A percentile compares a stretch with the other conserved stretches of the same genome.
Evolutionary conservation across 2,797 vertebrate species (phyloP).

Genomic region (Coregonus ussuriensis): DNA sequence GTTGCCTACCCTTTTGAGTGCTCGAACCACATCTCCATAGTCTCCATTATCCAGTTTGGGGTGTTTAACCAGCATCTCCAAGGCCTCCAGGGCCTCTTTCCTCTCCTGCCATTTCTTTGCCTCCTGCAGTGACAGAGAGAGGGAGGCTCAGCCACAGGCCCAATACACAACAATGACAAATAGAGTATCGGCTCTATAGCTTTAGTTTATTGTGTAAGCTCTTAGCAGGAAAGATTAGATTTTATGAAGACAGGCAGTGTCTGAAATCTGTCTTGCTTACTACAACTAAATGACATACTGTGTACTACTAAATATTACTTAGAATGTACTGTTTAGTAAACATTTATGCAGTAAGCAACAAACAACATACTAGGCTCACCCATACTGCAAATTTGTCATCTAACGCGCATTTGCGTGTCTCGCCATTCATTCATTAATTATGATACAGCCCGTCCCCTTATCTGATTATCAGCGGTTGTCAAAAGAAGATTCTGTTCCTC

Average conservation of each 20-base stretch:
- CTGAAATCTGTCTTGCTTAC: not conserved
- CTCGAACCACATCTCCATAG: slow-evolving; percentile 92
- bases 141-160: too few relatives aligned
- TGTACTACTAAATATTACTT: not conserved
- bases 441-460: too few relatives aligned
- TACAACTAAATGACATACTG: not conserved
- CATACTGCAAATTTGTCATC: too few relatives aligned
- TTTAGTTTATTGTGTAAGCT: too few relatives aligned
- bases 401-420: too few relatives aligned
- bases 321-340: not conserved
- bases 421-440: too few relatives aligned
- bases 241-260: not conserved
- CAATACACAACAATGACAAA: too few relatives aligned
- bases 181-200: too few relatives aligned
- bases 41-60: slow-evolving; percentile 94
- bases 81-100: slow-evolving; percentile 92
- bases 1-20: slow-evolving; percentile 88
- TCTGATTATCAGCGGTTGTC: too few relatives aligned
- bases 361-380: not conserved
- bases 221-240: not conserved
- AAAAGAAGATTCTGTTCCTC: too few relatives aligned
- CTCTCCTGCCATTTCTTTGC: slow-evolving; percentile 99
- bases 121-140: slow-evolving; percentile 74
- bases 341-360: not conserved
- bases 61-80: slow-evolving; percentile 88